These are phyloP conservation scores for Poliocrania exsul DNA, from an alignment of 2,797 vertebrate species.

Conservation along the genomic window DNA sequence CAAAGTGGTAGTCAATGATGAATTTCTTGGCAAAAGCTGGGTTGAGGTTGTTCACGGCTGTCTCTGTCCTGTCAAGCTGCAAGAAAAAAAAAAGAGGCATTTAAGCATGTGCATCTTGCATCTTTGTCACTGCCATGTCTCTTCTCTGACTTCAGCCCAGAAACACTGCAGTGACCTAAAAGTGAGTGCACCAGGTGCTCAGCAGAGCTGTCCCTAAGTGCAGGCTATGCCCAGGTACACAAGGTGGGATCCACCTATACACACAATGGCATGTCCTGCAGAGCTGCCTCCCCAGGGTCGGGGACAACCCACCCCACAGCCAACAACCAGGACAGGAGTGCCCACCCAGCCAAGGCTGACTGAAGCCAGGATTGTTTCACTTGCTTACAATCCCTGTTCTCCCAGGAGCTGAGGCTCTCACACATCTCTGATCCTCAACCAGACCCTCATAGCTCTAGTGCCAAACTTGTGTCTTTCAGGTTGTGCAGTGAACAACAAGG, in stretches of 20 bases:
- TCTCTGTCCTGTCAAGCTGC: conserved; percentile 93
- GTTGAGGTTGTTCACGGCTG: conserved; percentile 95
- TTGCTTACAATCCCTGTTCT: background rate
- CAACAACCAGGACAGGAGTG: background rate
- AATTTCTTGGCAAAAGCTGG: conserved; percentile 97
- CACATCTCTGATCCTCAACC: background rate
- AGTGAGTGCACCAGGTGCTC: accelerated
- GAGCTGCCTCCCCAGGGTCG: accelerated
- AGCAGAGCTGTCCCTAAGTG: background rate
- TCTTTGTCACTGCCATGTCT: background rate
- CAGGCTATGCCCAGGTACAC: background rate
- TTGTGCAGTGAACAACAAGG: background rate
- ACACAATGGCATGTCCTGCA: accelerated
- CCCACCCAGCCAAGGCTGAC: background rate
- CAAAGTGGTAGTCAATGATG: conserved; percentile 93
- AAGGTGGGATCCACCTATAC: background rate
- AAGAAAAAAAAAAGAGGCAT: background rate
- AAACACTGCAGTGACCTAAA: background rate
- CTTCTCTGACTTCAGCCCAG: background rate
- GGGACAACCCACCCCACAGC: background rate
- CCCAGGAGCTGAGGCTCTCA: background rate
- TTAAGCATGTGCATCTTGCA: background rate
- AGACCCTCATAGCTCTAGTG: background rate
- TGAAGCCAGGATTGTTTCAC: background rate
- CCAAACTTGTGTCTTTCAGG: background rate